Evolutionary conservation across 2,113 vertebrate species (phyloP).

Genomic region (Syngnathoides biaculeatus): DNA sequence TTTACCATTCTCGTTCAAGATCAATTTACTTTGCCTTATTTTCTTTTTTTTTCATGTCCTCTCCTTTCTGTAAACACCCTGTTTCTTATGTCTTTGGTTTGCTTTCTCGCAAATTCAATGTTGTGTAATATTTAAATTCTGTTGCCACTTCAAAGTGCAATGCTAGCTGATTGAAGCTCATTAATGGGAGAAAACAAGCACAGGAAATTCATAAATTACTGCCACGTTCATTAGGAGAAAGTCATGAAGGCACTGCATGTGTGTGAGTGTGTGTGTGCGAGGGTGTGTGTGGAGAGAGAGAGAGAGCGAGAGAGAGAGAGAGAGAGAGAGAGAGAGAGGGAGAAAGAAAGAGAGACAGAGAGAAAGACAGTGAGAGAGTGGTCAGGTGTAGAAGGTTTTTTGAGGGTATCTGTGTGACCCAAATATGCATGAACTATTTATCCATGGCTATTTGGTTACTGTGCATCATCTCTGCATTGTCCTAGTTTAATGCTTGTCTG

Average conservation of each 20-base stretch:
- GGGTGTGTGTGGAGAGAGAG: background rate
- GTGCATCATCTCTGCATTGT: background rate
- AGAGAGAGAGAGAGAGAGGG: background rate
- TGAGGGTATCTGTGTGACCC: background rate
- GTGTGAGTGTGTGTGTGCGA: background rate
- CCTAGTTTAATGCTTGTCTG: background rate
- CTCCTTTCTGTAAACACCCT: background rate
- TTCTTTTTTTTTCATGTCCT: background rate
- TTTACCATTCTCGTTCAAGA: background rate
- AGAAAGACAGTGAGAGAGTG: slow-evolving; percentile 1
- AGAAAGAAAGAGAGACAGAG: no score
- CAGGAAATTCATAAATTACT: slow-evolving; percentile 30
- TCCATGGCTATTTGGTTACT: background rate
- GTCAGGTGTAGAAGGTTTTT: slow-evolving; percentile 7
- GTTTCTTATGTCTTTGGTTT: background rate
- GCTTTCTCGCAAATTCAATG: slow-evolving; percentile 11
- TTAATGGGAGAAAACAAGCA: slow-evolving; percentile 30
- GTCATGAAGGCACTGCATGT: slow-evolving; percentile 12
- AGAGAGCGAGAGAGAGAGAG: background rate
- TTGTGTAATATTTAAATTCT: slow-evolving; percentile 41
- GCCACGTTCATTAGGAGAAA: slow-evolving; percentile 24
- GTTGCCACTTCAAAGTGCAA: slow-evolving; percentile 42
- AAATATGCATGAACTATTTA: background rate
- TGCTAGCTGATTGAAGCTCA: slow-evolving; percentile 46
- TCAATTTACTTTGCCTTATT: background rate